Conservation (phyloP, 1,140 invertebrate species). For the Formica exsecta region DNA sequence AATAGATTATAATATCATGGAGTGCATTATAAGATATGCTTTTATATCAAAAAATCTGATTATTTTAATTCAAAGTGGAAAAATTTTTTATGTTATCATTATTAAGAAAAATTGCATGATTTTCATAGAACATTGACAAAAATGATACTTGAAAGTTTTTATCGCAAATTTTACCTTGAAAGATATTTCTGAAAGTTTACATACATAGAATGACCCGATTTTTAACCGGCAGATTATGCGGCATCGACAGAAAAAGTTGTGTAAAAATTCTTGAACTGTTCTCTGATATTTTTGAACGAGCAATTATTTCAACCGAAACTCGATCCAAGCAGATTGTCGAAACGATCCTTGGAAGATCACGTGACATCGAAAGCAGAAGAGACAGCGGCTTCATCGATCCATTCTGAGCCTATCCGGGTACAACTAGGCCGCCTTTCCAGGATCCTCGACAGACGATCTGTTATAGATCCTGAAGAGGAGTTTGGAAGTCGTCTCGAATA, state of each 20-base stretch:
- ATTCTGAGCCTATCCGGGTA: conserved; percentile 48
- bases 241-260: neutral
- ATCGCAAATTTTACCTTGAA: neutral
- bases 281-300: neutral
- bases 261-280: neutral
- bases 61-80: neutral
- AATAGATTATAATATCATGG: neutral
- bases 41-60: conserved; percentile 10
- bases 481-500: conserved; percentile 19
- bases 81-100: neutral
- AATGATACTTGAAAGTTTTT: neutral
- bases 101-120: neutral
- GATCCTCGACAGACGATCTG: conserved; percentile 42
- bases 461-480: conserved; percentile 30
- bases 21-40: neutral
- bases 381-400: conserved; percentile 51
- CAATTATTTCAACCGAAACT: neutral
- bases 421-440: conserved; percentile 59
- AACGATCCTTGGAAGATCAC: conserved; percentile 49
- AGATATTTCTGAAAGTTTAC: neutral
- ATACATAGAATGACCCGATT: neutral
- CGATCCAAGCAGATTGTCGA: conserved; percentile 23
- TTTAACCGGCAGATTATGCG: neutral
- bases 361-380: conserved; percentile 52
- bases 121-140: neutral